Base-by-base conservation (phyloP, 2,888 invertebrate genomes). In the Apeira syringaria region DNA sequence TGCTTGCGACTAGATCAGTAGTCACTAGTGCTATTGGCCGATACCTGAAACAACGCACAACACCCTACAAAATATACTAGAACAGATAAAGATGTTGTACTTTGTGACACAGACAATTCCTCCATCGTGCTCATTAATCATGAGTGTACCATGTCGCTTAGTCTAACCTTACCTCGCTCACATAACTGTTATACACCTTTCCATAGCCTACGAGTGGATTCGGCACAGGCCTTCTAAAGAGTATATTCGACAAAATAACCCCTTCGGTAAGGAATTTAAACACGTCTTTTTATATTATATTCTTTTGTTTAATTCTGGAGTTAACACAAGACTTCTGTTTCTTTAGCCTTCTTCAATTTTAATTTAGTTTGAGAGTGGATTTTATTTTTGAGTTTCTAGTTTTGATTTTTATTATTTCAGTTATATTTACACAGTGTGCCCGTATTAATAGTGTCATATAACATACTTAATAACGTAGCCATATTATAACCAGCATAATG, bases 201-300 rank as follows among this genome's bases (percentile, higher is more conserved):
- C 82, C 89, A 74, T 89, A 90, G 90, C 89, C 84, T 65, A 86
- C 90, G 77, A 86, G 84, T 77, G 90, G 90, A 90, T 90, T 90
- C 87, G 90, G 90, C 87, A 90, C 90, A 86, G 90, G 90, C 77
- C 90, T 90, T 64, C 90, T 90, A 89, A 90, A 90, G 90, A 90
- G 90, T 89, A 90, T 90, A 87, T 90, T 90, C 90, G 90, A 90
- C 90, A 90, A 90, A 90, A 90, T 90, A 88, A 90, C 90, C 81
- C 90, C 90, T 88, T 90, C 90, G 90, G 90, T 90, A 90, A 90
- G 90, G 88, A 88, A 87, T 89, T 88, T 88, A 87, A 82, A 88
- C 85, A 88, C 88, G 85, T 85, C 79, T 84, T 86, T 85, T 79
- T 65, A 74, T 74, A 76, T 78, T 64, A 74, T 65, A 53, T 61